Evolutionary conservation across 2,888 invertebrate species (phyloP).

Genomic region (Sepiola atlantica): DNA sequence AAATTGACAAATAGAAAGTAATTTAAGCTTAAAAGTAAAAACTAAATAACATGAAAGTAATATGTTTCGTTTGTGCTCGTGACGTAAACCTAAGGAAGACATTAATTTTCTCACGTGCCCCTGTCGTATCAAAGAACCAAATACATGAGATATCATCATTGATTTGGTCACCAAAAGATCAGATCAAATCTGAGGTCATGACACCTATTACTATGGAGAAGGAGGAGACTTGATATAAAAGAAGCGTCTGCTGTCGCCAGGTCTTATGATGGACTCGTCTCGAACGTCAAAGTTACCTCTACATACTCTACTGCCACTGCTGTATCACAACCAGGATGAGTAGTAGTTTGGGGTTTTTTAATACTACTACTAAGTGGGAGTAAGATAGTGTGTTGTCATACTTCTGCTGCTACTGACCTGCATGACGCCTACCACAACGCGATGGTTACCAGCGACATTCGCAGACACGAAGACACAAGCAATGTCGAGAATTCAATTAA

Average conservation of each 20-base stretch:
- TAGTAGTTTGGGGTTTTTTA: not conserved
- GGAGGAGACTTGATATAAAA: not conserved
- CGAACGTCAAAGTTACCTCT: not conserved
- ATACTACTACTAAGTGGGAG: not conserved
- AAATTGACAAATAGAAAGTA: too few relatives aligned
- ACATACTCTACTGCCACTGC: not conserved
- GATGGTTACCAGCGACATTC: not conserved
- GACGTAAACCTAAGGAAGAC: not conserved
- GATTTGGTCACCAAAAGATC: not conserved
- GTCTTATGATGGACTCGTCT: not conserved
- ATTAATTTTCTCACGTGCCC: not conserved
- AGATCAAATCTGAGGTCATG: not conserved
- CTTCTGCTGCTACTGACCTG: not conserved
- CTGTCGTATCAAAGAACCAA: not conserved
- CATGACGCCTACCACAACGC: not conserved
- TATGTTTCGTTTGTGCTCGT: not conserved
- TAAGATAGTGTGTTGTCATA: not conserved
- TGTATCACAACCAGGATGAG: not conserved
- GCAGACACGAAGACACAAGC: not conserved
- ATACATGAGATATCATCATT: not conserved
- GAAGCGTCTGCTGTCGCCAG: not conserved
- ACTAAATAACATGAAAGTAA: too few relatives aligned
- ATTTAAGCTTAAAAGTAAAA: too few relatives aligned
- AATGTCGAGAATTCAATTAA: not conserved
- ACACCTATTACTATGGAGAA: slow-evolving; percentile 2